These are phyloP conservation scores for Gobius niger DNA, from an alignment of 2,113 vertebrate genomes.

Conservation along the genomic window DNA sequence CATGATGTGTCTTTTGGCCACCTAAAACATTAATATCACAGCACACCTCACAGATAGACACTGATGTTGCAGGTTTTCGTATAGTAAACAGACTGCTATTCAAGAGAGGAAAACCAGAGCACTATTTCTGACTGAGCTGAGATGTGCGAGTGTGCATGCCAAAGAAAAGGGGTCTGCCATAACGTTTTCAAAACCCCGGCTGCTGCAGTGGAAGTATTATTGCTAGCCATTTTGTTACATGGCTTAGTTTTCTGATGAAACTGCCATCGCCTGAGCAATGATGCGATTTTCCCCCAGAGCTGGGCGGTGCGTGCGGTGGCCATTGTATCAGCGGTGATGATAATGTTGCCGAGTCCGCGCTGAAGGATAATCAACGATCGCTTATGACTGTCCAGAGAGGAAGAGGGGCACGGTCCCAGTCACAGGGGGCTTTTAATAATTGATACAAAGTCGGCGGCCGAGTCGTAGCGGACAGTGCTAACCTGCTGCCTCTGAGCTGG, in stretches of 20 bases:
- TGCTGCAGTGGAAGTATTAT: slow-evolving; percentile 50
- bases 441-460: slow-evolving; percentile 54
- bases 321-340: slow-evolving; percentile 68
- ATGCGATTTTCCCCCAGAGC: slow-evolving; percentile 57
- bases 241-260: slow-evolving; percentile 53
- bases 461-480: slow-evolving; percentile 57
- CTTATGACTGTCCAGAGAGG: slow-evolving; percentile 60
- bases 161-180: not conserved
- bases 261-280: slow-evolving; percentile 59
- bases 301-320: slow-evolving; percentile 56
- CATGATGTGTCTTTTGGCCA: no score
- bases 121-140: not conserved
- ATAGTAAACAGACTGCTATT: slow-evolving; percentile 33
- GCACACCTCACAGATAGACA: not conserved
- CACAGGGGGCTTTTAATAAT: slow-evolving; percentile 71
- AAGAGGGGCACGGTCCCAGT: slow-evolving; percentile 44
- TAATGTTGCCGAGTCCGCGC: slow-evolving; percentile 57
- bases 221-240: slow-evolving; percentile 42
- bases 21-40: no score
- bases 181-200: slow-evolving; percentile 19
- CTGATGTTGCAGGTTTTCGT: not conserved
- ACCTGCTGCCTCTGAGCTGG: slow-evolving; percentile 64
- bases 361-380: slow-evolving; percentile 70
- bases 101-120: slow-evolving; percentile 11
- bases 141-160: not conserved